Evolutionary conservation across 2,888 invertebrate genomes (phyloP).

Genomic region (Polyploca ridens): DNA sequence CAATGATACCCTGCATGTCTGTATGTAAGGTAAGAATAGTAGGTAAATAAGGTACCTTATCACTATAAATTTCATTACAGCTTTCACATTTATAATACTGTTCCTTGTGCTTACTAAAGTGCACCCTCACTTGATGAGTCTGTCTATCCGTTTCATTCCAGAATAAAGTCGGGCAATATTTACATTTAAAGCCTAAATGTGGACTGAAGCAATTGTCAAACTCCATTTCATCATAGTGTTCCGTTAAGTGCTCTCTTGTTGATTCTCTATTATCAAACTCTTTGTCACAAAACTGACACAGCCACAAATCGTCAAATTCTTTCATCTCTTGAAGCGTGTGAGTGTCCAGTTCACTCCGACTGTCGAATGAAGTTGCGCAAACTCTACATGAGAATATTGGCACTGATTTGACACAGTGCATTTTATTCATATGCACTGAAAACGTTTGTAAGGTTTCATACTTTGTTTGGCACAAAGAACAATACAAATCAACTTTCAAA

Average conservation of each 20-base stretch:
- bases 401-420: conserved; percentile 64
- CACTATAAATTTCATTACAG: conserved; percentile 71
- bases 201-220: conserved; percentile 77
- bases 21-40: too few species aligned
- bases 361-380: conserved; percentile 70
- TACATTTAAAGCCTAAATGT: conserved; percentile 79
- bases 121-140: conserved; percentile 68
- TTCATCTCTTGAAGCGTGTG: conserved; percentile 63
- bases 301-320: conserved; percentile 75
- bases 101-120: conserved; percentile 60
- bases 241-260: conserved; percentile 64
- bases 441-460: conserved; percentile 39
- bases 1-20: too few species aligned
- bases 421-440: conserved; percentile 63
- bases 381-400: conserved; percentile 70
- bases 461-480: conserved; percentile 62
- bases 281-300: conserved; percentile 81
- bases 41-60: conserved; percentile 62
- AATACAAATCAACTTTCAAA: conserved; percentile 49
- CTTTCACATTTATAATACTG: conserved; percentile 71
- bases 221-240: conserved; percentile 64
- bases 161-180: conserved; percentile 74
- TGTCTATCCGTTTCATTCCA: conserved; percentile 81
- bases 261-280: conserved; percentile 70
- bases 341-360: conserved; percentile 55